Evolutionary conservation across 2,797 vertebrate genomes (phyloP).

Genomic region (Oryzias sinensis): DNA sequence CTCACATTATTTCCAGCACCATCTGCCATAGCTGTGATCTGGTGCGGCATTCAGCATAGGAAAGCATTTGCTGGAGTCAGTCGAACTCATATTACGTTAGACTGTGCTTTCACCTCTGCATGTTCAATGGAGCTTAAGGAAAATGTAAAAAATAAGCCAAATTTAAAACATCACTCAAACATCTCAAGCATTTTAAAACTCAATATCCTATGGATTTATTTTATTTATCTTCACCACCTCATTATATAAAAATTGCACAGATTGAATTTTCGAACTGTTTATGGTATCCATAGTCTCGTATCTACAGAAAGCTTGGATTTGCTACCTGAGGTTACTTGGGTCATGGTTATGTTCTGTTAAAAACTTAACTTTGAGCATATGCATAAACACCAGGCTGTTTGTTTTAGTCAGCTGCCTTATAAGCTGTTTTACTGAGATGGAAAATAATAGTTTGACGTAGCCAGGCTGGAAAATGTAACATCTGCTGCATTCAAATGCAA

Average conservation of each 20-base stretch:
- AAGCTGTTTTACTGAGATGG: constrained; percentile 43
- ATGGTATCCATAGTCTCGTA: constrained; percentile 16
- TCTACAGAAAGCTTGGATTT: constrained; percentile 25
- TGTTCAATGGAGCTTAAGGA: too few species aligned
- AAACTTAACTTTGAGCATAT: constrained; percentile 26
- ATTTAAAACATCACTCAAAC: too few species aligned
- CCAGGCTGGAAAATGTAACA: constrained; percentile 44
- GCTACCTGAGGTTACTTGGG: constrained; percentile 22
- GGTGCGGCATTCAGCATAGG: constrained; percentile 14
- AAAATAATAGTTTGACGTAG: constrained; percentile 26
- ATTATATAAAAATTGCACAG: constrained; percentile 61
- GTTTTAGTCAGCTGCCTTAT: constrained; percentile 30
- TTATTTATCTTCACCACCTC: constrained; percentile 48
- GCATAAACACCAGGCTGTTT: constrained; percentile 44
- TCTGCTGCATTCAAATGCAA: constrained; percentile 38
- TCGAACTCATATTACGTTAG: constrained; percentile 26
- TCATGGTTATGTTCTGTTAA: constrained; percentile 45
- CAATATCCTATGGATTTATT: constrained; percentile 46
- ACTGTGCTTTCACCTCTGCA: constrained; percentile 23
- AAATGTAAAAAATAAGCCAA: too few species aligned
- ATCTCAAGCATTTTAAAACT: constrained; percentile 11
- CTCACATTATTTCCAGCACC: background rate
- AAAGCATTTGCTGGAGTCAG: constrained; percentile 34
- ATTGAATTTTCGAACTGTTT: constrained; percentile 45
- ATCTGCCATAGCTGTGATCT: constrained; percentile 14